Evolutionary conservation across 1,140 invertebrate genomes (phyloP), one percentile per base, ranked within the genome.

Genomic region (Rhyzopertha dominica): DNA sequence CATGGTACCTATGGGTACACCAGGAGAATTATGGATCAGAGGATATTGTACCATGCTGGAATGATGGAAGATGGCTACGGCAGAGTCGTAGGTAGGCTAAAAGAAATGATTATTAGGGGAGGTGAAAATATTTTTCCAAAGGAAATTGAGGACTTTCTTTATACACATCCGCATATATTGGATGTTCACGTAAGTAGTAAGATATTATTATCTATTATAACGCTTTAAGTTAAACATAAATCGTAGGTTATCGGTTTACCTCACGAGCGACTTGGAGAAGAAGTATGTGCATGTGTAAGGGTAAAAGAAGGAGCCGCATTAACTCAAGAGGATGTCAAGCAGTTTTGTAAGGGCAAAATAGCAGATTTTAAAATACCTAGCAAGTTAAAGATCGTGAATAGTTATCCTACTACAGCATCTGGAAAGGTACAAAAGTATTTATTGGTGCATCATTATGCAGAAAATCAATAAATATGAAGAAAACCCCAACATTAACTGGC

Each of bases 91-190:
- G 91, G 92, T 2, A 74, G 93, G 35, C 67, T 85, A 2, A 95
- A 95, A 65, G 92, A 95, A 52, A 79, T 95, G 76, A 82, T 96
- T 24, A 95, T 94, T 22, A 72, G 91, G 43, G 91, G 93, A 31
- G 93, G 93, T 19, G 92, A 95, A 68, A 96, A 95, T 66, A 83
- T 96, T 35, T 87, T 81, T 61, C 90, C 91, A 1, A 80, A 78
- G 61, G 90, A 95, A 74, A 78, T 96, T 43, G 93, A 96, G 71
- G 78, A 87, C 47, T 81, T 87, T 50, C 58, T 93, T 0, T 79
- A 82, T 57, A 75, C 74, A 9, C 88, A 94, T 74, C 86, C 87
- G 0, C 68, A 75, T 26, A 72, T 95, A 17, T 58, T 78, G 10
- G 87, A 94, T 65, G 80, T 76, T 14, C 82, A 90, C 59, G 85